Evolutionary conservation across 2,113 vertebrate species (phyloP), one percentile per base, ranked within the genome.

Genomic region (Halichoeres trimaculatus): DNA sequence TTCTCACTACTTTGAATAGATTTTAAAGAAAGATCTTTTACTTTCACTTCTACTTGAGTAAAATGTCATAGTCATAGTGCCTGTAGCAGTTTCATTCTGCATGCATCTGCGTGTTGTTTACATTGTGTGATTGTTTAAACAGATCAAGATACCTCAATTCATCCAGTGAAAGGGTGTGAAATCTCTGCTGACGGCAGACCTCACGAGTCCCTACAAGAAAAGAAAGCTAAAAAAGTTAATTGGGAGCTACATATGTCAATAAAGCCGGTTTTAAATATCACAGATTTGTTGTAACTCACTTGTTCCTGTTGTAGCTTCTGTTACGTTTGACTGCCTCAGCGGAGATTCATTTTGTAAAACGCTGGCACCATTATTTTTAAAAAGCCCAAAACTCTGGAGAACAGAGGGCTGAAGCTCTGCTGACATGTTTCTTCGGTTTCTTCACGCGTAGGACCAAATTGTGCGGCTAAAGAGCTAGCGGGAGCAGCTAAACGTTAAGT

Each of bases 151-250:
- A 89, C 90, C 83, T 89, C 34, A 92, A 40, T 24, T 89, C 84
- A 22, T 87, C 78, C 76, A 91, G 63, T 3, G 85, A 69, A 65
- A 87, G 45, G 30, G 22, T 86, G 60, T 61, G 74, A 24, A 81
- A 87, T 77, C 56, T 84, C 77, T 72, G 58, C 4, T 1, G 45
- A 45, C 19, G 16, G 48, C 24, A 23, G 10, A 9, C 19, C 30
- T 12, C 61, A 1, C 8, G 10, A 2, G 12, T 43, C 55, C 52
- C 89, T 89, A 30, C 4, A 22, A 30, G 30, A 30, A 30, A 30
- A 68, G 22, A n/a, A 41, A 11, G 6, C 11, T 22, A 5, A 43
- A 55, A 13, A 36, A 14, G 55, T 30, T 0, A 62, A 6, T 20
- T 38, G 1, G n/a, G 11, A 51, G 59, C 4, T 22, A 1, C 77